phyloP scores from a whole-genome alignment of 2,888 invertebrate species.

The Rhodophaea formosa region DNA sequence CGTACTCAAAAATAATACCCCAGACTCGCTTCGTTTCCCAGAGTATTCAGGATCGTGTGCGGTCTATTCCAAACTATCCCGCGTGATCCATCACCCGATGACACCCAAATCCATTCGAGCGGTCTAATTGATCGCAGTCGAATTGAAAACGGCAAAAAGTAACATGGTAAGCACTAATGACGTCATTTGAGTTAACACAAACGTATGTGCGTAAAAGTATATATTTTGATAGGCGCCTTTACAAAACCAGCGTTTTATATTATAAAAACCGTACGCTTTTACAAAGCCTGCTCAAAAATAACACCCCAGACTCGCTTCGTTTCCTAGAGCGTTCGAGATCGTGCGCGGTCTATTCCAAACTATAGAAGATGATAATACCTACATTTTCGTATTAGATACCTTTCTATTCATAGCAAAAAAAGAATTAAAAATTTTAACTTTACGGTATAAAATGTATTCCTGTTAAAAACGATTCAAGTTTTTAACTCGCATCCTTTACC shows the following conservation, averaged over 20 bases:
- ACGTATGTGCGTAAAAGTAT: not conserved
- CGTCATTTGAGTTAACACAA: not conserved
- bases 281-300: no score
- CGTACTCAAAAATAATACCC: not conserved
- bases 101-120: slow-evolving; percentile 75
- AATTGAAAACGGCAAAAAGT: slow-evolving; percentile 16
- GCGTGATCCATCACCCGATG: slow-evolving; percentile 69
- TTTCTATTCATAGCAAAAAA: no score
- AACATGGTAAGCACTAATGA: not conserved
- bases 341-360: not conserved
- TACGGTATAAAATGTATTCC: not conserved
- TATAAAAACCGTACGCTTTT: no score
- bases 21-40: not conserved
- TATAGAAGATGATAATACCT: no score
- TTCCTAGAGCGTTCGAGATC: not conserved
- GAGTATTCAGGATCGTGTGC: not conserved
- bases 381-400: no score
- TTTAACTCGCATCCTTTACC: not conserved
- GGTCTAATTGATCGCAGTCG: slow-evolving; percentile 69
- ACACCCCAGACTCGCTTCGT: not conserved
- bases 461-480: not conserved
- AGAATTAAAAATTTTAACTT: no score
- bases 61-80: not conserved
- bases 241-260: no score
- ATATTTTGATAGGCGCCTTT: no score